Percentiles rank a stretch among this genome's conserved stretches.
Evolutionary conservation across 2,888 invertebrate species (phyloP).

Genomic region (Drymonia ruficornis): DNA sequence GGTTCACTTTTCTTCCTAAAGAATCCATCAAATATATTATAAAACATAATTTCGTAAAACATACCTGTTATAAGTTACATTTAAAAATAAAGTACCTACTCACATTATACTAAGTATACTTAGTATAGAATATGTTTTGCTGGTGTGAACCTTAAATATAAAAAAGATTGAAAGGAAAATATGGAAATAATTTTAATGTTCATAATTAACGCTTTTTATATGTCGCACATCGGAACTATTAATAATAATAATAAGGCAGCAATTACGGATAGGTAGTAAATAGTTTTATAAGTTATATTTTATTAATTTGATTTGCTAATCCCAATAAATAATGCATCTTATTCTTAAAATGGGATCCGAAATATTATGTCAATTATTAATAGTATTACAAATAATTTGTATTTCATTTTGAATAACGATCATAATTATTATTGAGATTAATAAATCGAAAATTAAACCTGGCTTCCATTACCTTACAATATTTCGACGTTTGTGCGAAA

Average conservation of each 20-base stretch:
- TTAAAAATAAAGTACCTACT: no score
- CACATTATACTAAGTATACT: no score
- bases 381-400: background rate
- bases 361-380: background rate
- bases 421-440: constrained; percentile 28
- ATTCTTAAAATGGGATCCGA: background rate
- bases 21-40: background rate
- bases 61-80: no score
- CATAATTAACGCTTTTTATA: constrained; percentile 45
- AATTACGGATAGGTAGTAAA: constrained; percentile 24
- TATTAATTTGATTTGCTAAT: constrained; percentile 34
- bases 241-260: constrained; percentile 35
- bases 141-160: constrained; percentile 20
- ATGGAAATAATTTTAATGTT: constrained; percentile 40
- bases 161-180: constrained; percentile 21
- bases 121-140: no score
- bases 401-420: background rate
- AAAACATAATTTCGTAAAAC: no score
- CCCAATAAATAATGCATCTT: constrained; percentile 17
- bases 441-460: constrained; percentile 33
- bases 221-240: constrained; percentile 37
- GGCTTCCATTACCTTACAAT: constrained; percentile 61
- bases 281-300: constrained; percentile 33
- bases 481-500: constrained; percentile 76
- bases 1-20: no score